Evolutionary conservation across 2,113 vertebrate genomes (phyloP), one percentile per base, ranked within the genome.

Genomic region (Acanthisitta chloris): DNA sequence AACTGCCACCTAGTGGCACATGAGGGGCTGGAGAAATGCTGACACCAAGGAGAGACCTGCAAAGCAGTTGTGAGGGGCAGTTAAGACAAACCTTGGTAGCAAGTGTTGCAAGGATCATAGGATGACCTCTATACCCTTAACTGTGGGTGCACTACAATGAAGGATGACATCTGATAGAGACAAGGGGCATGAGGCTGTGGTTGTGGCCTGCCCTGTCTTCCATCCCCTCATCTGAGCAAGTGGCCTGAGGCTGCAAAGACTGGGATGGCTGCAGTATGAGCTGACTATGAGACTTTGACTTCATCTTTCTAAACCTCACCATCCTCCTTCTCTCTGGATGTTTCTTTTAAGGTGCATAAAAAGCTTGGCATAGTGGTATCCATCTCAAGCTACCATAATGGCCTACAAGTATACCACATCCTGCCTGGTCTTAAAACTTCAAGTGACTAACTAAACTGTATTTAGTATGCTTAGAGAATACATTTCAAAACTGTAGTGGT

Each of bases 61-160:
- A 83, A 65, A 70, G 45, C 0, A 0, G 2, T 20, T 3, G 1
- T 42, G 42, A 93, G 11, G n/a, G 20, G 5, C 14, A 24, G 2
- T 36, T 67, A 31, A 28, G 34, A 67, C 20, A 69, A 64, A 54
- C 2, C 10, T 85, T 4, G 2, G 7, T 42, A 49, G 36, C 12
- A 74, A 54, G 23, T 25, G n/a, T 55, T 77, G 8, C 52, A 88
- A 12, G 12, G 26, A 33, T 51, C 16, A 19, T 0, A 46, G 48
- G 18, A 46, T 5, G 1, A 17, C 3, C 29, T 42, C 26, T 23
- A 14, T 52, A 49, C 46, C 54, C 17, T n/a, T 78, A 54, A 12
- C 23, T 61, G 54, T 43, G 46, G n/a, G 31, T 33, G 49, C 31
- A 9, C 31, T 57, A 1, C 17, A 40, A 33, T 11, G 49, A 65